Percentiles rank a stretch among this genome's conserved stretches.
Conservation (phyloP, 2,888 invertebrate genomes). For the Athalia cordata region DNA sequence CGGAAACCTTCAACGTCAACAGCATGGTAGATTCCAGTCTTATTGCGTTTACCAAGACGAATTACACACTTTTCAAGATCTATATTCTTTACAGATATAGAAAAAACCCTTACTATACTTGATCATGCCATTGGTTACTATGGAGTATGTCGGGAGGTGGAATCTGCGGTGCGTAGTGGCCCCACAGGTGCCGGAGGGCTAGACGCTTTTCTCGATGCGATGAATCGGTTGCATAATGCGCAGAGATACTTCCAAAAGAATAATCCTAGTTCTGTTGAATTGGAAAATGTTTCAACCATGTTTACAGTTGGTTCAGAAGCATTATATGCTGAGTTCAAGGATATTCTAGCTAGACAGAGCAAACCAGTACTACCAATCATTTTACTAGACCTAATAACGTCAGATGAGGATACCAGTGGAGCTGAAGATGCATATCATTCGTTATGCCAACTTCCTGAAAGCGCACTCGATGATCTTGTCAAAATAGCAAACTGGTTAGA, state of each 20-base stretch:
- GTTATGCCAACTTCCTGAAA: constrained; percentile 82
- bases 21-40: constrained; percentile 83
- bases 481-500: constrained; percentile 92
- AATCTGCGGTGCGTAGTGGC: constrained; percentile 89
- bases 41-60: not conserved
- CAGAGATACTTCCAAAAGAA: constrained; percentile 94
- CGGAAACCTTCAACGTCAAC: constrained; percentile 91
- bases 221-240: constrained; percentile 90
- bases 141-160: constrained; percentile 94
- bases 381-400: constrained; percentile 90
- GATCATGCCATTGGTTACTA: constrained; percentile 97
- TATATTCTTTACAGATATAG: constrained; percentile 83
- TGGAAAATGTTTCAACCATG: constrained; percentile 90
- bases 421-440: constrained; percentile 78
- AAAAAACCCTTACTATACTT: constrained; percentile 88
- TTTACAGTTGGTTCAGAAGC: constrained; percentile 90
- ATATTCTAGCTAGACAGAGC: constrained; percentile 89
- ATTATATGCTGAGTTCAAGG: constrained; percentile 91
- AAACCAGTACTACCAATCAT: constrained; percentile 90
- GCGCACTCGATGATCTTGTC: constrained; percentile 82
- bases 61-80: too few relatives aligned
- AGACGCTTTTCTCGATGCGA: constrained; percentile 79
- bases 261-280: constrained; percentile 94
- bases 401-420: constrained; percentile 84
- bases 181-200: constrained; percentile 77